Evolutionary conservation across 2,888 invertebrate genomes (phyloP).

Genomic region (Esperia sulphurella): DNA sequence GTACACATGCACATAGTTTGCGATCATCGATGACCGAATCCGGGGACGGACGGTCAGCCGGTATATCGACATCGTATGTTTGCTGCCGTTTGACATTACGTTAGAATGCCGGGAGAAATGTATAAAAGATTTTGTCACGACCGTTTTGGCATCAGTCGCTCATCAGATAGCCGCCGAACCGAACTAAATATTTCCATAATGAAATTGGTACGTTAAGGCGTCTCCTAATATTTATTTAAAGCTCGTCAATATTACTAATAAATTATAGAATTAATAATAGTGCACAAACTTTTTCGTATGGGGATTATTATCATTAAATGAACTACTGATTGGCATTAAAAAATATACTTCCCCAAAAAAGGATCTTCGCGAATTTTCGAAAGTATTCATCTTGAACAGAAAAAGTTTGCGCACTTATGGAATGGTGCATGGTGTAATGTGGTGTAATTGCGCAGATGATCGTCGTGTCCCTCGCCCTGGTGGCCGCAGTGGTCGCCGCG

Average conservation of each 20-base stretch:
- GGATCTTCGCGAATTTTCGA: background rate
- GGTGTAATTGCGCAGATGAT: conserved; percentile 31
- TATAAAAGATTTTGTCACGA: conserved; percentile 65
- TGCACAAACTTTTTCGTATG: too few relatives aligned
- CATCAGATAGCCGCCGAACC: conserved; percentile 48
- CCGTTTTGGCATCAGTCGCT: conserved; percentile 57
- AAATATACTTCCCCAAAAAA: too few relatives aligned
- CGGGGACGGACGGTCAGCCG: conserved; percentile 31
- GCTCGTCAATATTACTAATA: too few relatives aligned
- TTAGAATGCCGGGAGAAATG: conserved; percentile 57
- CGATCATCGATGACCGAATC: conserved; percentile 55
- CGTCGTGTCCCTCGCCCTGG: conserved; percentile 47
- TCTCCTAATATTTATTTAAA: background rate
- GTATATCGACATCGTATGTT: conserved; percentile 53
- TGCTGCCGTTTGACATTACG: conserved; percentile 60
- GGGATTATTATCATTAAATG: too few relatives aligned
- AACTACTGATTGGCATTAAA: too few relatives aligned
- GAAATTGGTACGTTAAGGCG: conserved; percentile 59
- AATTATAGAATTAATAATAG: too few relatives aligned
- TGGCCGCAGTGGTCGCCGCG: conserved; percentile 46
- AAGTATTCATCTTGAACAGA: background rate
- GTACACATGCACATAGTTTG: conserved; percentile 24
- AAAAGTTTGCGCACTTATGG: too few relatives aligned
- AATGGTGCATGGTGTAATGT: background rate
- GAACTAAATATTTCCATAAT: conserved; percentile 53